Evolutionary conservation across 23 tunicate genomes (phyloP).

Genomic region (Halocynthia aurantium): DNA sequence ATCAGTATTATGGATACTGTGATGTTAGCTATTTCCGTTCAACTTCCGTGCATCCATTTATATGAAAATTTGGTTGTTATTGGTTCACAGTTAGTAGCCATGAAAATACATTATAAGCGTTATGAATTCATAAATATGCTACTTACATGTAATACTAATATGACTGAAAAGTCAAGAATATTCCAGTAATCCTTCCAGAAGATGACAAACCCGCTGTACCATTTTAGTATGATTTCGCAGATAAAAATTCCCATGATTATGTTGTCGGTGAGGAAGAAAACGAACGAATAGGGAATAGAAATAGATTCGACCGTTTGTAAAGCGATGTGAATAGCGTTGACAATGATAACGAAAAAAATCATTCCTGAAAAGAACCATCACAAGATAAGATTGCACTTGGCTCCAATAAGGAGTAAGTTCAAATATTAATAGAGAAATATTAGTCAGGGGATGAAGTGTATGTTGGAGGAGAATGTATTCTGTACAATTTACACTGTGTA

Average conservation of each 20-base stretch:
- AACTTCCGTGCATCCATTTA: too few relatives aligned
- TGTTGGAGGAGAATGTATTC: background rate
- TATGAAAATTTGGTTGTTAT: background rate
- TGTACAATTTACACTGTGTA: background rate
- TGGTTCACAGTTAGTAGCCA: background rate
- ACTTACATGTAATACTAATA: constrained; percentile 66
- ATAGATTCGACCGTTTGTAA: constrained; percentile 66
- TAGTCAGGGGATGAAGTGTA: background rate
- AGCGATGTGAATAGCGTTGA: constrained; percentile 80
- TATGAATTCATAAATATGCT: too few relatives aligned
- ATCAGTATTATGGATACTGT: background rate
- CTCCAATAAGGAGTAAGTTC: background rate
- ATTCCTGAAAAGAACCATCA: constrained; percentile 33
- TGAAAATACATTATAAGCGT: background rate
- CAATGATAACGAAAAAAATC: constrained; percentile 52
- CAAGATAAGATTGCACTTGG: constrained; percentile 8
- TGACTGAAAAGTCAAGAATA: constrained; percentile 66
- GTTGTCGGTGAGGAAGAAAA: constrained; percentile 60
- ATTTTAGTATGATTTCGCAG: constrained; percentile 74
- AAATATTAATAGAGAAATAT: background rate
- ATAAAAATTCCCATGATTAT: constrained; percentile 79
- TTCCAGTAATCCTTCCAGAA: constrained; percentile 97
- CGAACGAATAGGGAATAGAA: constrained; percentile 43
- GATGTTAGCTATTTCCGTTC: background rate
- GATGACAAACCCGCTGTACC: constrained; percentile 83